phyloP scores from a whole-genome alignment of 2,797 vertebrate genomes.

The Fundulus diaphanus region DNA sequence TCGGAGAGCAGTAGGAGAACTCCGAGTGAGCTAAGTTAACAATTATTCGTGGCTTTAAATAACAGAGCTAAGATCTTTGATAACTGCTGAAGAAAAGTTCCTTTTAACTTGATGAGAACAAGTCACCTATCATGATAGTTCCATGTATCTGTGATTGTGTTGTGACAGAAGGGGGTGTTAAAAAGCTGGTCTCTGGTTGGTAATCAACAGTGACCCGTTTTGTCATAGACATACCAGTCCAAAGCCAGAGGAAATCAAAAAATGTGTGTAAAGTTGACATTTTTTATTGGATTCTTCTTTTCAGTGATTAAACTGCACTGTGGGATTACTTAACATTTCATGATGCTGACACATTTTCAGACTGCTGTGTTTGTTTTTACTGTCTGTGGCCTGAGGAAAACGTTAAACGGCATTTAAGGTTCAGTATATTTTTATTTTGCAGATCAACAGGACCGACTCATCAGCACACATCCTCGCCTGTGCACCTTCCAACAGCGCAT shows the following conservation, averaged over 20 bases:
- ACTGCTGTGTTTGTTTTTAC: neutral
- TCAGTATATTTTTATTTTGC: slow-evolving; percentile 33
- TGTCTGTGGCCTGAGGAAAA: neutral
- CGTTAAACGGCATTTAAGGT: neutral
- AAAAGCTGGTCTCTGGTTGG: neutral
- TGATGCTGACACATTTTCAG: neutral
- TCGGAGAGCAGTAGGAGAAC: too few relatives aligned
- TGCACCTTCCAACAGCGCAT: slow-evolving; percentile 90
- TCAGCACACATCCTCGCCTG: slow-evolving; percentile 86
- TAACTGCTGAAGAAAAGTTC: neutral
- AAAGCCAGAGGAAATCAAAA: neutral
- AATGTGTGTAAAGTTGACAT: too few relatives aligned
- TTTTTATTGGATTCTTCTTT: neutral
- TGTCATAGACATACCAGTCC: neutral
- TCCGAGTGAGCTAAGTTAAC: too few relatives aligned
- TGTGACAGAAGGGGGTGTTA: neutral
- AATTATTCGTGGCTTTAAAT: neutral
- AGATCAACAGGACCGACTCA: slow-evolving; percentile 82
- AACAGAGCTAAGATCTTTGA: neutral
- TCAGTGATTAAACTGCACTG: neutral
- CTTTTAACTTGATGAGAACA: neutral
- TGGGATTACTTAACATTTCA: neutral
- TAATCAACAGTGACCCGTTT: too few relatives aligned
- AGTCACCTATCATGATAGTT: neutral
- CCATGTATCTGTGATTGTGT: neutral